Conservation (phyloP, 2,888 invertebrate genomes). For the Melangyna quadrimaculata region DNA sequence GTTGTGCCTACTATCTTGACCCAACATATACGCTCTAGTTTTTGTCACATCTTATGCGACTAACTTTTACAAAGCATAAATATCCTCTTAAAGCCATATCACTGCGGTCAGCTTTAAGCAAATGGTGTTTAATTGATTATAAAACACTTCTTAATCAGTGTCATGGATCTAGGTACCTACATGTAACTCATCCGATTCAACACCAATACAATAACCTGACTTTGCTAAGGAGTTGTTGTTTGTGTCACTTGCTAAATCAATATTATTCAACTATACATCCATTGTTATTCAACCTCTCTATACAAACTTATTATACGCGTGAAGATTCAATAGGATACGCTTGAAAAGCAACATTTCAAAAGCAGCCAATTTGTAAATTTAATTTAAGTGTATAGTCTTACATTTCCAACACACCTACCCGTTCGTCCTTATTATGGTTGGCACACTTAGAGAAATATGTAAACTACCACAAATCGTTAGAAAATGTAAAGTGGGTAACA, state of each 20-base stretch:
- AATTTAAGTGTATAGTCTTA: too few species aligned
- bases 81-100: constrained; percentile 9
- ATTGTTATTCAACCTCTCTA: constrained; percentile 14
- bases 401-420: neutral
- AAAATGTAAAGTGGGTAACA: neutral
- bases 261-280: constrained; percentile 61
- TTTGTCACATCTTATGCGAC: too few species aligned
- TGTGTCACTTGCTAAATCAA: constrained; percentile 37
- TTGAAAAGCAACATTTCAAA: constrained; percentile 30
- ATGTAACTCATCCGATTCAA: neutral
- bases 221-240: too few species aligned
- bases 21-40: too few species aligned
- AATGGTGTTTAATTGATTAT: constrained; percentile 49
- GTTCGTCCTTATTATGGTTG: neutral
- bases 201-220: constrained; percentile 5
- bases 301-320: neutral
- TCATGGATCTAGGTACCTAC: constrained; percentile 27
- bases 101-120: constrained; percentile 32
- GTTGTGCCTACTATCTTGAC: too few species aligned
- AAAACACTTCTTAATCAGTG: constrained; percentile 17
- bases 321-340: constrained; percentile 26
- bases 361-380: neutral
- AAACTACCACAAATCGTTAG: neutral
- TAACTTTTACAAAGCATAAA: neutral
- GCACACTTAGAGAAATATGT: neutral